Base-by-base conservation (phyloP, 2,888 invertebrate genomes). In the Sarcophaga rosellei region DNA sequence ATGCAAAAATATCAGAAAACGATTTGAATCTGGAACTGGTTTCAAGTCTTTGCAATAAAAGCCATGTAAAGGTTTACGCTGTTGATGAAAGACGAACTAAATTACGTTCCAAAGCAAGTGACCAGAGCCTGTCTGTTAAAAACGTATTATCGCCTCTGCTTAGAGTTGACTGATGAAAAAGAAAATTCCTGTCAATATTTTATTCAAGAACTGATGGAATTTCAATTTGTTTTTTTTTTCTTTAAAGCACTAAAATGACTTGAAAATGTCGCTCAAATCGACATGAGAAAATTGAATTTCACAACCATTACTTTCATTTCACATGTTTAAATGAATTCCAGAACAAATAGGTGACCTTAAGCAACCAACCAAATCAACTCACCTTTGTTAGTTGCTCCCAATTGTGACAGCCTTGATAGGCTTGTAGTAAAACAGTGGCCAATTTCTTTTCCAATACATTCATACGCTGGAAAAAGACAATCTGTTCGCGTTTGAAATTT, bases 381-480 rank as follows among this genome's bases (percentile, higher is more conserved):
- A 95, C 95, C 93, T 95, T 95, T 87, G 94, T 94, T 65, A 94
- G 92, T 78, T 94, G 93, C 90, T 95, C 95, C 84, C 95, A 93
- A 69, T 94, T 95, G 87, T 93, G 93, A 87, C 95, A 95, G 83
- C 95, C 95, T 89, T 95, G 94, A 91, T 95, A 95, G 11, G 94
- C 95, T 88, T 94, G 94, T 21, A 94, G 93, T 78, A 95, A 93
- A 70, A 95, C 94, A 10, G 95, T 94, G 47, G 95, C 94, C 78
- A 96, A 91, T 82, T 95, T 93, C 81, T 94, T 92, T 89, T 95
- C 95, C 88, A 94, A 88, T 45, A 91, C 87, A 17, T 91, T 90
- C 82, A 93, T 91, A 35, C 91, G 92, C 11, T 89, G 88, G 70
- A 92, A 92, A 75, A 95, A 94, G 81, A 94, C 93, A 23, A 90